Percentiles rank a stretch among this genome's conserved stretches.
phyloP scores from a whole-genome alignment of 2,113 vertebrate genomes.

The Gymnarchus niloticus region DNA sequence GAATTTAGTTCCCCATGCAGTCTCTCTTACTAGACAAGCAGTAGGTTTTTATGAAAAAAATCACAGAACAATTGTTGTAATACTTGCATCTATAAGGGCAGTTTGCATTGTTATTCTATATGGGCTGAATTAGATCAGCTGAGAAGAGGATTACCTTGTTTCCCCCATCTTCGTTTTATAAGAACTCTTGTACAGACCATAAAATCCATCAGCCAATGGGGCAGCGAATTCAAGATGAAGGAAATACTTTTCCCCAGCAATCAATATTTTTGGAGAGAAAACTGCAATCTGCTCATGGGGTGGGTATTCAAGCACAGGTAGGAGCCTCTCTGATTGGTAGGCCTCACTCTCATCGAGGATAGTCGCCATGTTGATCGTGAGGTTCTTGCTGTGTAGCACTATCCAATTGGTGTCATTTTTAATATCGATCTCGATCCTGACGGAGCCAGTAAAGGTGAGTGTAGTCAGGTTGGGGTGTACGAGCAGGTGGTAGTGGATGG shows the following conservation, averaged over 20 bases:
- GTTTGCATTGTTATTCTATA: not conserved
- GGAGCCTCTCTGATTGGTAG: constrained; percentile 52
- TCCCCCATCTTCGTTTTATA: constrained; percentile 58
- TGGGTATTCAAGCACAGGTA: constrained; percentile 64
- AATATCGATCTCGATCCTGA: constrained; percentile 59
- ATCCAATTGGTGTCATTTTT: constrained; percentile 67
- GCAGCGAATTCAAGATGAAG: constrained; percentile 63
- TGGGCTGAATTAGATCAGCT: not conserved
- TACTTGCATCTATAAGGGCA: not conserved
- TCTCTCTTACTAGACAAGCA: not conserved
- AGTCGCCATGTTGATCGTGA: constrained; percentile 58
- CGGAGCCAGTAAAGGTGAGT: constrained; percentile 56
- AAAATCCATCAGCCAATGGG: constrained; percentile 56
- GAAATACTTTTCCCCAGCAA: constrained; percentile 60
- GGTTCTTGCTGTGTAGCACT: constrained; percentile 65
- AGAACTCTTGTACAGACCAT: constrained; percentile 66
- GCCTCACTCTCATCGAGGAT: constrained; percentile 51
- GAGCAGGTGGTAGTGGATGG: constrained; percentile 59
- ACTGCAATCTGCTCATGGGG: constrained; percentile 65
- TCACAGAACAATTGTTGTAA: not conserved
- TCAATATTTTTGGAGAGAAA: constrained; percentile 63
- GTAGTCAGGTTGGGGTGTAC: constrained; percentile 65
- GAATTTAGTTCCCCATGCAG: no score
- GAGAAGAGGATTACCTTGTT: constrained; percentile 47
- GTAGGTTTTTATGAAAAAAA: not conserved